A percentile compares a stretch with the other conserved stretches of the same genome.
Conservation (phyloP, 2,113 vertebrate species). For the Benthochromis sp. region DNA sequence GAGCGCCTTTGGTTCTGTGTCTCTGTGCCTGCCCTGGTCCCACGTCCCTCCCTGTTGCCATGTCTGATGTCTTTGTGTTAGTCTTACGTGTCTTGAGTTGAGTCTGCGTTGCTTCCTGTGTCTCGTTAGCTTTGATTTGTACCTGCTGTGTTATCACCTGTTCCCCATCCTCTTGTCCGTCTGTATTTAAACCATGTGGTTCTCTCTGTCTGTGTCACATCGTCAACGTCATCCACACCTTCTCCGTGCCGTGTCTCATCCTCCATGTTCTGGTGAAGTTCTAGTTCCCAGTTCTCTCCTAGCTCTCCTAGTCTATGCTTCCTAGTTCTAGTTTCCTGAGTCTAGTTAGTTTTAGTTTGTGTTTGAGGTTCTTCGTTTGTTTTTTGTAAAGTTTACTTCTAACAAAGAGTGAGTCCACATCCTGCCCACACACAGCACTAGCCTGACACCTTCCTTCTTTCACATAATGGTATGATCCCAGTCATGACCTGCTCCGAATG, state of each 20-base stretch:
- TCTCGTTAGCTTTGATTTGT: background rate
- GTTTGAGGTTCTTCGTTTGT: background rate
- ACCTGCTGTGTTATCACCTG: background rate
- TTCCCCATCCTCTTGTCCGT: background rate
- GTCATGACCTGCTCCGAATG: background rate
- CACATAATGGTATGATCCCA: background rate
- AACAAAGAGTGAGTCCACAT: background rate
- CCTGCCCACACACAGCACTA: background rate
- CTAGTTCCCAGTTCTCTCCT: background rate
- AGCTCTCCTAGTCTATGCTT: background rate
- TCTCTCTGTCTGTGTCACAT: background rate
- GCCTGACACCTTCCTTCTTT: background rate
- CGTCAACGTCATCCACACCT: rapidly evolving
- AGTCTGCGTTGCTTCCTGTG: background rate
- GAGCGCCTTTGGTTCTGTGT: background rate
- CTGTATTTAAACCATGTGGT: background rate
- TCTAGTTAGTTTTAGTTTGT: background rate
- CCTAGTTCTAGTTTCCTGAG: background rate
- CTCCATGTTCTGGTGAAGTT: background rate
- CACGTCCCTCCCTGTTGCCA: background rate
- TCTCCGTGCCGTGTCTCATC: background rate
- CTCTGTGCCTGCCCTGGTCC: background rate
- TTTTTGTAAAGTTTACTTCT: background rate
- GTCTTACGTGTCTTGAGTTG: background rate
- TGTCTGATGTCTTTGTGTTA: background rate